phyloP scores from a whole-genome alignment of 1,140 invertebrate species.

The Cheumatopsyche charites region DNA sequence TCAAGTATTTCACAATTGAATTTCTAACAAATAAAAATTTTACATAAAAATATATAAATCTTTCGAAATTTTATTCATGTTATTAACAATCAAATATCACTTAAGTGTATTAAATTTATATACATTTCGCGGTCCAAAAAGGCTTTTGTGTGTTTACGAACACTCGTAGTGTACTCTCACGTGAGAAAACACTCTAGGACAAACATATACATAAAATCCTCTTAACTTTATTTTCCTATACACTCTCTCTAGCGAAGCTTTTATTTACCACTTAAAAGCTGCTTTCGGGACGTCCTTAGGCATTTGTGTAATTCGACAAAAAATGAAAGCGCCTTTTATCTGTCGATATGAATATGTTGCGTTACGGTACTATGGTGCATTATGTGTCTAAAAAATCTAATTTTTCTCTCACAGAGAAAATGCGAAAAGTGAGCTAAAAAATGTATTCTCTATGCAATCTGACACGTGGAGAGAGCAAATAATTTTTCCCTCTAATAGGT shows the following conservation, averaged over 20 bases:
- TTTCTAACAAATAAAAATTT: not conserved
- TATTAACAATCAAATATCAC: too few species aligned
- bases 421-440: too few species aligned
- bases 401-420: too few species aligned
- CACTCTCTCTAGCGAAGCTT: slow-evolving; percentile 19
- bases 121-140: not conserved
- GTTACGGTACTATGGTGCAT: too few species aligned
- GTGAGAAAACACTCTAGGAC: not conserved
- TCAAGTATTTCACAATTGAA: too few species aligned
- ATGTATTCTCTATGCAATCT: too few species aligned
- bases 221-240: slow-evolving; percentile 21
- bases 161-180: not conserved
- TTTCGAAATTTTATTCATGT: too few species aligned
- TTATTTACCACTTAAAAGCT: slow-evolving; percentile 32
- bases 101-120: too few species aligned
- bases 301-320: slow-evolving; percentile 20
- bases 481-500: too few species aligned
- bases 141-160: not conserved
- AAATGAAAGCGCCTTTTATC: slow-evolving; percentile 8
- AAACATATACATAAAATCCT: slow-evolving; percentile 11
- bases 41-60: not conserved
- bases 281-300: slow-evolving; percentile 16
- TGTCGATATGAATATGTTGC: not conserved
- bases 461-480: too few species aligned
- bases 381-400: too few species aligned